Evolutionary conservation across 2,888 invertebrate genomes (phyloP).

Genomic region (Liposcelis brunnea): DNA sequence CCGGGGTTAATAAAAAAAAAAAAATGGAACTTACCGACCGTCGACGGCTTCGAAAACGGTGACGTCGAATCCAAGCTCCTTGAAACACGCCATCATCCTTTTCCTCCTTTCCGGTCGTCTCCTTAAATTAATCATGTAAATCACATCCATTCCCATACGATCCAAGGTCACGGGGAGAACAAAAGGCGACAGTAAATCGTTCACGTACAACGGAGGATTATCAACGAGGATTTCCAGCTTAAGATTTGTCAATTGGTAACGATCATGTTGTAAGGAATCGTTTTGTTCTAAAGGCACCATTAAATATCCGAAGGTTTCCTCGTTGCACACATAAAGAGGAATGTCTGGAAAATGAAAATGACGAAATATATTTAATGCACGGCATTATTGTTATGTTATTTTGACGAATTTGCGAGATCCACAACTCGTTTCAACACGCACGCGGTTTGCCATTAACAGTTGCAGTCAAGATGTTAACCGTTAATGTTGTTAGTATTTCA

Average conservation of each 20-base stretch:
- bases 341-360: slow-evolving; percentile 28
- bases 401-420: no score
- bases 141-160: slow-evolving; percentile 53
- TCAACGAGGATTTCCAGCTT: slow-evolving; percentile 49
- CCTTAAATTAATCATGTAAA: slow-evolving; percentile 84
- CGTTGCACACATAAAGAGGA: slow-evolving; percentile 62
- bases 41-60: slow-evolving; percentile 69
- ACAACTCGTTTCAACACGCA: no score
- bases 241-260: slow-evolving; percentile 53
- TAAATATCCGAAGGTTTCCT: slow-evolving; percentile 62
- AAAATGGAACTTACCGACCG: slow-evolving; percentile 50
- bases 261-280: slow-evolving; percentile 44
- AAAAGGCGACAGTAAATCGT: slow-evolving; percentile 22
- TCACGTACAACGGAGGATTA: slow-evolving; percentile 23
- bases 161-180: slow-evolving; percentile 31
- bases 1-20: slow-evolving; percentile 10
- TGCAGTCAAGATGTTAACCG: no score
- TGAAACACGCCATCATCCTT: slow-evolving; percentile 65
- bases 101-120: slow-evolving; percentile 59
- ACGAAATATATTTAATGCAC: slow-evolving; percentile 8
- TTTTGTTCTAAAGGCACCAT: slow-evolving; percentile 60
- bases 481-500: no score
- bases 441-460: no score
- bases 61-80: slow-evolving; percentile 64
- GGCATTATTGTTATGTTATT: no score